phyloP scores from a whole-genome alignment of 1,140 invertebrate genomes.

The Druon quercuslanigerum region DNA sequence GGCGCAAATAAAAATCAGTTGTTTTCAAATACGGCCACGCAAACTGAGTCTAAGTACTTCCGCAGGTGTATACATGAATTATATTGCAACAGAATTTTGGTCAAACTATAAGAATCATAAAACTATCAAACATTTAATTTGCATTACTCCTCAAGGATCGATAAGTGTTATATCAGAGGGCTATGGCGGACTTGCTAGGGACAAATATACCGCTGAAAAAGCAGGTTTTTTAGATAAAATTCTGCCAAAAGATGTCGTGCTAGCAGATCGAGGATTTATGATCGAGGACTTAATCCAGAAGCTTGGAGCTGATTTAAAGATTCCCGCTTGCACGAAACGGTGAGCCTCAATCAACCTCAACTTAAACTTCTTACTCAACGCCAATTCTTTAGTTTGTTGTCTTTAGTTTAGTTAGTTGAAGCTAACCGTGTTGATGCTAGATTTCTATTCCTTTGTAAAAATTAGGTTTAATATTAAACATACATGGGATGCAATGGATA shows the following conservation, averaged over 20 bases:
- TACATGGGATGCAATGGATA: too few relatives aligned
- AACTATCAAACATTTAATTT: slow-evolving; percentile 58
- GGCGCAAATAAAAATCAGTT: too few relatives aligned
- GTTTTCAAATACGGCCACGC: slow-evolving; percentile 32
- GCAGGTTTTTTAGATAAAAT: slow-evolving; percentile 52
- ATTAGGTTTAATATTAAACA: too few relatives aligned
- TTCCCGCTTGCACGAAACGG: slow-evolving; percentile 35
- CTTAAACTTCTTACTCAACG: too few relatives aligned
- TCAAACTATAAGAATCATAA: slow-evolving; percentile 49
- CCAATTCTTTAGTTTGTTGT: too few relatives aligned
- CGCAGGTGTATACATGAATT: too few relatives aligned
- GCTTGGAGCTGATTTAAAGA: slow-evolving; percentile 44
- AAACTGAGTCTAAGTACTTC: not conserved
- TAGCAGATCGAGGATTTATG: too few relatives aligned
- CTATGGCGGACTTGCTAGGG: slow-evolving; percentile 56
- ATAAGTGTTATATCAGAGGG: slow-evolving; percentile 59
- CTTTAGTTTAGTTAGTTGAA: too few relatives aligned
- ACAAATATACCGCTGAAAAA: slow-evolving; percentile 54
- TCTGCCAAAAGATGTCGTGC: slow-evolving; percentile 46
- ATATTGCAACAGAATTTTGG: slow-evolving; percentile 23
- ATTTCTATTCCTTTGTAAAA: too few relatives aligned
- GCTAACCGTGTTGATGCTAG: too few relatives aligned
- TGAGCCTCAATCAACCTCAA: too few relatives aligned
- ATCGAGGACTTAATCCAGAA: slow-evolving; percentile 50
- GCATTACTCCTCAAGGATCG: slow-evolving; percentile 56